phyloP scores from a whole-genome alignment of 2,888 invertebrate species.

The Habrosyne pyritoides region DNA sequence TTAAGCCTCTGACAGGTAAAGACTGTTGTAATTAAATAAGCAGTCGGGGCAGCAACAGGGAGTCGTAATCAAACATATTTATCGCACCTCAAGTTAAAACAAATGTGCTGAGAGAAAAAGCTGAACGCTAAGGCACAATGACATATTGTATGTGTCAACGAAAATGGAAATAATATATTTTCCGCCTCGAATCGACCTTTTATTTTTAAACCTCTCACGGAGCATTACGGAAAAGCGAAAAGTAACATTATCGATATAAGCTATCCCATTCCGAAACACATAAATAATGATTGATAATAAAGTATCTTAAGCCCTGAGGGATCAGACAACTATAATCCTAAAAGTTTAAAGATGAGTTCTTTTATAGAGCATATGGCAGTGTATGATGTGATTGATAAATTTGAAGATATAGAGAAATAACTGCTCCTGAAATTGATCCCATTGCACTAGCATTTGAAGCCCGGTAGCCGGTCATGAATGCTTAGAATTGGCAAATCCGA shows the following conservation, averaged over 20 bases:
- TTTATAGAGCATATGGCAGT: too few relatives aligned
- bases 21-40: too few relatives aligned
- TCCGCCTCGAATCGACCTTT: slow-evolving; percentile 32
- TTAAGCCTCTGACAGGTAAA: too few relatives aligned
- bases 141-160: slow-evolving; percentile 22
- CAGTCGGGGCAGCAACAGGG: background rate
- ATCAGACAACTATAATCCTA: too few relatives aligned
- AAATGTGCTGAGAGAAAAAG: slow-evolving; percentile 32
- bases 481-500: too few relatives aligned
- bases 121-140: slow-evolving; percentile 26
- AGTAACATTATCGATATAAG: slow-evolving; percentile 33
- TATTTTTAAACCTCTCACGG: slow-evolving; percentile 31
- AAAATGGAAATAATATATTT: slow-evolving; percentile 34
- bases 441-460: too few relatives aligned
- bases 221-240: slow-evolving; percentile 18
- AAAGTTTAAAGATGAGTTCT: too few relatives aligned
- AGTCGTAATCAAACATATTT: slow-evolving; percentile 10
- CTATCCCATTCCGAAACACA: slow-evolving; percentile 4
- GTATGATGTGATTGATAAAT: too few relatives aligned
- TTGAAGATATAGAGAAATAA: too few relatives aligned
- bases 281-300: background rate
- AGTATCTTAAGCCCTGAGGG: background rate
- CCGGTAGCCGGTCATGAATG: too few relatives aligned
- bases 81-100: slow-evolving; percentile 20
- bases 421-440: too few relatives aligned